Conservation (phyloP, 2,888 invertebrate species). For the Myopa tessellatipennis region DNA sequence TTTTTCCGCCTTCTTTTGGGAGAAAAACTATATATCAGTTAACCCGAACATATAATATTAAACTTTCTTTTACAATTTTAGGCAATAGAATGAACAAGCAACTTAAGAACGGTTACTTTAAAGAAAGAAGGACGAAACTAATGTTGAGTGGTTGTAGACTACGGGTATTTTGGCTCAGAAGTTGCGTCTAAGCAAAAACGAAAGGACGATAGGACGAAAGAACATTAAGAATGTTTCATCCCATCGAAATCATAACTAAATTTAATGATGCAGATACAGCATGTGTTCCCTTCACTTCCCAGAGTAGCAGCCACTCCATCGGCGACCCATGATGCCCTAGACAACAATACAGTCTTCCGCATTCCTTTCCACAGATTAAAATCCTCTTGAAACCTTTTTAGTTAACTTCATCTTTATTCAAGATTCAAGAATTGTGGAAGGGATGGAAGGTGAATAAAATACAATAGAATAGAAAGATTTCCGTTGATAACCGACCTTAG, state of each 20-base stretch:
- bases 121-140: too few relatives aligned
- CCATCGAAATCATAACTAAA: conserved; percentile 28
- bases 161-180: too few relatives aligned
- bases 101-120: too few relatives aligned
- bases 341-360: too few relatives aligned
- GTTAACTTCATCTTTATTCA: background rate
- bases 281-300: conserved; percentile 23
- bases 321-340: too few relatives aligned
- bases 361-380: background rate
- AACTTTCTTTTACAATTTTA: too few relatives aligned
- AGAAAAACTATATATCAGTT: background rate
- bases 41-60: too few relatives aligned
- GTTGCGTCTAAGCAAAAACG: background rate
- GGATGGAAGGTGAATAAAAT: too few relatives aligned
- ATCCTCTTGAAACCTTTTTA: conserved; percentile 14
- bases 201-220: background rate
- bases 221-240: conserved; percentile 13
- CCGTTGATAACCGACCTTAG: background rate
- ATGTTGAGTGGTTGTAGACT: too few relatives aligned
- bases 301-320: too few relatives aligned
- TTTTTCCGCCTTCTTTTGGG: background rate
- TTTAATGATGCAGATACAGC: conserved; percentile 27
- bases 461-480: too few relatives aligned
- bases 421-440: background rate
- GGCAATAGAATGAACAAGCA: too few relatives aligned